phyloP scores from a whole-genome alignment of 2,113 vertebrate species.

The Ceuthmochares aereus region DNA sequence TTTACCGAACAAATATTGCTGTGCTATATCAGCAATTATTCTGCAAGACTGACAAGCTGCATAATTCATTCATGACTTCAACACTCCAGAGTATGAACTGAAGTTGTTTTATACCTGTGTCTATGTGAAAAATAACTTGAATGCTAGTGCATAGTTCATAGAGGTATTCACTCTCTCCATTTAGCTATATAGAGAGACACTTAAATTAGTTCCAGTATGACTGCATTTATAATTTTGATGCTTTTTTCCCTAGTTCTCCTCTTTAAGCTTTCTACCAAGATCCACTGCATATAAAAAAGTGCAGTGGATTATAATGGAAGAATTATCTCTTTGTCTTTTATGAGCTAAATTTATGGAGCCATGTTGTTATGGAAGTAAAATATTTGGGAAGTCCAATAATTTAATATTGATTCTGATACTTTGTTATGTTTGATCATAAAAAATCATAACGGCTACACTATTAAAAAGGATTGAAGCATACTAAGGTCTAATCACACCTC shows the following conservation, averaged over 20 bases:
- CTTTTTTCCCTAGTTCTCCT: not conserved
- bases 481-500: not conserved
- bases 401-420: not conserved
- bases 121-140: not conserved
- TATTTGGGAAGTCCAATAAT: not conserved
- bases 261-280: not conserved
- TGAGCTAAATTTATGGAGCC: not conserved
- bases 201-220: not conserved
- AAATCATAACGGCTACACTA: not conserved
- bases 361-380: not conserved
- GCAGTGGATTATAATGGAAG: not conserved
- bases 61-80: not conserved
- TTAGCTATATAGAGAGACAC: not conserved
- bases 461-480: not conserved
- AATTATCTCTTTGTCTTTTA: not conserved
- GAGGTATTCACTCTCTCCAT: not conserved
- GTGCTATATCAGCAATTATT: not conserved
- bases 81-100: not conserved
- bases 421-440: too few relatives aligned
- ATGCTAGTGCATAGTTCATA: not conserved
- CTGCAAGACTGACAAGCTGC: not conserved
- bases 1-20: not conserved
- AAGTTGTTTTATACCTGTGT: not conserved
- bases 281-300: not conserved
- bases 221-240: not conserved